phyloP scores from a whole-genome alignment of 1,140 invertebrate species.

The Notospermus geniculatus region DNA sequence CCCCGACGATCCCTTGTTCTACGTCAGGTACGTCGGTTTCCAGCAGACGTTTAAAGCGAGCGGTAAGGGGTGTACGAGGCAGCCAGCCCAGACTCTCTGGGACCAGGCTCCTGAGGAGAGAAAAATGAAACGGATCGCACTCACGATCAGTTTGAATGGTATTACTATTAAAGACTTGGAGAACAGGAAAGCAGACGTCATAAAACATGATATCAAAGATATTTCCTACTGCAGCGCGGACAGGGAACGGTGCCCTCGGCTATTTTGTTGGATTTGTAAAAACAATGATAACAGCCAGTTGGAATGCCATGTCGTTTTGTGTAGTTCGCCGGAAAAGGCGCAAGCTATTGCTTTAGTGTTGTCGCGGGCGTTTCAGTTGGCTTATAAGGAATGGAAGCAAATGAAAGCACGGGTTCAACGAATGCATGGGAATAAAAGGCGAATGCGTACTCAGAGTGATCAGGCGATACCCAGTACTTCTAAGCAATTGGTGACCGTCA shows the following conservation, averaged over 20 bases:
- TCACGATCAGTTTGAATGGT: slow-evolving; percentile 26
- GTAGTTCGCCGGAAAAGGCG: slow-evolving; percentile 36
- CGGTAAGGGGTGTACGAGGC: slow-evolving; percentile 31
- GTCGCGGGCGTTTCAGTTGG: slow-evolving; percentile 38
- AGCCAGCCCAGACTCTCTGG: slow-evolving; percentile 34
- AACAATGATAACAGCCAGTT: slow-evolving; percentile 17
- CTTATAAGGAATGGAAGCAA: slow-evolving; percentile 37
- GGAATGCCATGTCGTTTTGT: slow-evolving; percentile 39
- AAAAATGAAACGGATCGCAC: slow-evolving; percentile 26
- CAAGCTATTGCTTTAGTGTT: slow-evolving; percentile 40
- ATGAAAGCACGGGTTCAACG: too few relatives aligned
- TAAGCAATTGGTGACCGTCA: too few relatives aligned
- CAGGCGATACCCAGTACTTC: too few relatives aligned
- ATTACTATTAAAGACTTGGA: slow-evolving; percentile 26
- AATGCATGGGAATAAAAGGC: too few relatives aligned
- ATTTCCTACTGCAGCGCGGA: slow-evolving; percentile 37
- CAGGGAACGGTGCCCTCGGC: slow-evolving; percentile 29
- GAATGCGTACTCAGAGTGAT: too few relatives aligned
- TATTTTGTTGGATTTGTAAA: slow-evolving; percentile 47
- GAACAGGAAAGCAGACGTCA: slow-evolving; percentile 20
- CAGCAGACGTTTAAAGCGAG: slow-evolving; percentile 30
- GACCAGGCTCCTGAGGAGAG: slow-evolving; percentile 30
- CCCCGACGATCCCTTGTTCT: slow-evolving; percentile 30
- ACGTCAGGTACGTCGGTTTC: slow-evolving; percentile 33
- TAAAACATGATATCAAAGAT: slow-evolving; percentile 30